Conservation (phyloP, 2,113 vertebrate genomes). For the Jaculus jaculus region DNA sequence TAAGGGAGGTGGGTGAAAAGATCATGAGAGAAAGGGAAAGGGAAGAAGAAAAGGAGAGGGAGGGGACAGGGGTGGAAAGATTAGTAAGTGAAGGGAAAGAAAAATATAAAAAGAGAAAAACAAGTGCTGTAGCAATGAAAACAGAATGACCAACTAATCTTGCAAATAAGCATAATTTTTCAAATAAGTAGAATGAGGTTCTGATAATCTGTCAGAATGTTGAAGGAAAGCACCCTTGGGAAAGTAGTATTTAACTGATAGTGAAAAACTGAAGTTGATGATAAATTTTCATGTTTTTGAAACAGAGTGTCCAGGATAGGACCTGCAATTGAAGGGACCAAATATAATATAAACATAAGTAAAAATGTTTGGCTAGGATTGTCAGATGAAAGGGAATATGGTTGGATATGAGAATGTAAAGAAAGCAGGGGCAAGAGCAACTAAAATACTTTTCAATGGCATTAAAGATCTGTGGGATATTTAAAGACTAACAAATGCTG, state of each 20-base stretch:
- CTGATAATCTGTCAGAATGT: neutral
- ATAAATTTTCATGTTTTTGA: neutral
- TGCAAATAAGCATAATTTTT: neutral
- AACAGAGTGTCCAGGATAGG: neutral
- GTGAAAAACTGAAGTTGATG: neutral
- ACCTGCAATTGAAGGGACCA: accelerated
- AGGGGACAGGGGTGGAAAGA: too few relatives aligned
- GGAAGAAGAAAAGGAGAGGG: neutral
- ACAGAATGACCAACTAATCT: neutral
- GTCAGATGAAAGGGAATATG: neutral
- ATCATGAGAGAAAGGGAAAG: neutral
- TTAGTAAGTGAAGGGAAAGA: neutral
- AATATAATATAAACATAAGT: neutral
- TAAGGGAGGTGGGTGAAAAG: neutral
- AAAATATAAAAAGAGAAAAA: too few relatives aligned
- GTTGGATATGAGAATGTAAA: neutral
- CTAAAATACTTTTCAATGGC: neutral
- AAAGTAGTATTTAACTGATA: neutral
- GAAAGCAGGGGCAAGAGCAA: neutral
- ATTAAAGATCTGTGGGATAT: neutral
- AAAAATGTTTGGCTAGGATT: neutral
- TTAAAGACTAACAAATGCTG: neutral
- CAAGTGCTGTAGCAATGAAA: neutral
- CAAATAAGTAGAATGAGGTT: neutral
- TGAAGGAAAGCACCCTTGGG: neutral